These are phyloP conservation scores for Cotesia chilonis DNA, from an alignment of 1,140 invertebrate species.

Conservation along the genomic window DNA sequence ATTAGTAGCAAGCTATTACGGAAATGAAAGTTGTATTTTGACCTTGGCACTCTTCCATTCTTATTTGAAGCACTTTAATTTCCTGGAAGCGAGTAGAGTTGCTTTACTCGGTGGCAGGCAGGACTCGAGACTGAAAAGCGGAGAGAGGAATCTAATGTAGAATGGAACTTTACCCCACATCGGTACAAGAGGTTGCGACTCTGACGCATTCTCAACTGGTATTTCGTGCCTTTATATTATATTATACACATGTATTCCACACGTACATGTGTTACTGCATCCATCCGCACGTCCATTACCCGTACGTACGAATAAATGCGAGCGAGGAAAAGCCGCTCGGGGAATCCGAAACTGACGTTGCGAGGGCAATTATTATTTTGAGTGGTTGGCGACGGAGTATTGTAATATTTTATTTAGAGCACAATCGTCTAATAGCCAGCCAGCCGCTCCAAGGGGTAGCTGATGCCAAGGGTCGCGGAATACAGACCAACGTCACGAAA, in stretches of 20 bases:
- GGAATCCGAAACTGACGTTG: slow-evolving; percentile 17
- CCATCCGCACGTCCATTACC: too few relatives aligned
- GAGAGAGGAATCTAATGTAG: neutral
- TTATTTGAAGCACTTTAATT: slow-evolving; percentile 30
- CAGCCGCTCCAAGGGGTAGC: slow-evolving; percentile 18
- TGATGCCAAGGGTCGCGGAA: slow-evolving; percentile 1
- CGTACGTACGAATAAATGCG: neutral
- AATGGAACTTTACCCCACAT: slow-evolving; percentile 4
- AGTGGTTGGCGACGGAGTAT: slow-evolving; percentile 31
- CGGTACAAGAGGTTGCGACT: slow-evolving; percentile 2
- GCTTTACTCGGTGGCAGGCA: neutral
- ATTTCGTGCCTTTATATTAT: too few relatives aligned
- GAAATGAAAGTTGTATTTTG: neutral
- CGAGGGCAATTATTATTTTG: slow-evolving; percentile 38
- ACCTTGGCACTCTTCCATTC: slow-evolving; percentile 10
- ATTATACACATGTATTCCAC: too few relatives aligned
- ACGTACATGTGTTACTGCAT: neutral
- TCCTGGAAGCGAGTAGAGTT: slow-evolving; percentile 11
- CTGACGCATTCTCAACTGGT: slow-evolving; percentile 22
- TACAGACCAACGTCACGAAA: slow-evolving; percentile 12
- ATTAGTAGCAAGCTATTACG: too few relatives aligned
- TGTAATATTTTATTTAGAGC: slow-evolving; percentile 36
- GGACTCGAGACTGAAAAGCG: neutral
- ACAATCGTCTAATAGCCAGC: slow-evolving; percentile 39
- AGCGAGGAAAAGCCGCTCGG: neutral